These are phyloP conservation scores for Alcedo quadribrachys DNA, from an alignment of 2,797 vertebrate species.

Conservation along the genomic window DNA sequence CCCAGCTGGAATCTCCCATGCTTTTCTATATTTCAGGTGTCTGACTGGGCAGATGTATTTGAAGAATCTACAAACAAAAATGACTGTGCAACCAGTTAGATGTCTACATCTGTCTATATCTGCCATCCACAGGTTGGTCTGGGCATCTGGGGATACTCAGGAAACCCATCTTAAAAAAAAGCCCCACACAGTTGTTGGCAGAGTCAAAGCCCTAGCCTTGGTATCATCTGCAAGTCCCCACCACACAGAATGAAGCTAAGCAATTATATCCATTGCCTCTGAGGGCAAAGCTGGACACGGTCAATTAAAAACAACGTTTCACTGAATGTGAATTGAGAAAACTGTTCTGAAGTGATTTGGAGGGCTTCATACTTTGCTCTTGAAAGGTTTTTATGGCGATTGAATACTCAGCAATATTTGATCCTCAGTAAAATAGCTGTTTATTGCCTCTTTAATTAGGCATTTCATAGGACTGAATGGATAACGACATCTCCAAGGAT, in stretches of 20 bases:
- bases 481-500: constrained; percentile 48
- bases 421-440: constrained; percentile 50
- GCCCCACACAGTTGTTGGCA: not conserved
- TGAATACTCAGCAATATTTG: constrained; percentile 57
- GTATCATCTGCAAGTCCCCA: not conserved
- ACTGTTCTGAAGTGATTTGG: not conserved
- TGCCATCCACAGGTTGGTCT: not conserved
- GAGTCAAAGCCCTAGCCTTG: not conserved
- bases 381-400: constrained; percentile 34
- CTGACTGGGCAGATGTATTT: not conserved
- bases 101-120: not conserved
- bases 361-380: constrained; percentile 47
- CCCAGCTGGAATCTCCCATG: not conserved
- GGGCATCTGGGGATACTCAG: not conserved
- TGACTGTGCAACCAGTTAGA: not conserved
- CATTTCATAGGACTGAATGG: constrained; percentile 64
- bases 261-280: not conserved
- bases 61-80: not conserved
- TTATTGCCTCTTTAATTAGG: constrained; percentile 69
- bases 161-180: not conserved
- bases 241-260: not conserved
- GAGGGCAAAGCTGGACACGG: constrained; percentile 9
- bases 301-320: constrained; percentile 31
- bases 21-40: not conserved
- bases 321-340: not conserved